A percentile compares a stretch with the other conserved stretches of the same genome.
Conservation (phyloP, 2,797 vertebrate species). For the Euthynnus affinis region DNA sequence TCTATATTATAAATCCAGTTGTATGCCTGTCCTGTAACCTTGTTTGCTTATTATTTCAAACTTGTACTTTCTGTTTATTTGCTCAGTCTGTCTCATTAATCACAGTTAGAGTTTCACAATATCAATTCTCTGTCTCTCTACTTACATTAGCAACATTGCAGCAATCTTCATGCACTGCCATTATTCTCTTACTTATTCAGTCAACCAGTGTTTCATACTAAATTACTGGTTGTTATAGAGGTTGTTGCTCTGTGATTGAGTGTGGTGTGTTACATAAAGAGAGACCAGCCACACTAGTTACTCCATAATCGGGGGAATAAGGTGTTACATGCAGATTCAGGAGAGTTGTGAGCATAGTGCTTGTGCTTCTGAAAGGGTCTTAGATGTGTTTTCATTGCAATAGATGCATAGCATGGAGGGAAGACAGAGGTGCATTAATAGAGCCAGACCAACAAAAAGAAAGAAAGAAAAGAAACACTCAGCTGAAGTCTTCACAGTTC, state of each 20-base stretch:
- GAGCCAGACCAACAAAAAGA: neutral
- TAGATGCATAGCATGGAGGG: slow-evolving; percentile 15
- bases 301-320: slow-evolving; percentile 21
- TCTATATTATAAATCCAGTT: neutral
- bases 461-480: neutral
- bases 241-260: slow-evolving; percentile 45
- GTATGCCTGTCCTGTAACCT: neutral
- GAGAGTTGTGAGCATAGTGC: slow-evolving; percentile 5
- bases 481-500: neutral
- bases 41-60: neutral
- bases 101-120: neutral
- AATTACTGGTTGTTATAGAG: slow-evolving; percentile 35
- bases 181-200: slow-evolving; percentile 18
- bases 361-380: slow-evolving; percentile 33
- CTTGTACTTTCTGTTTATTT: neutral
- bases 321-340: slow-evolving; percentile 39
- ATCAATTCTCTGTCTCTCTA: neutral
- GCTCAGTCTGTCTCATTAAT: neutral
- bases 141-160: neutral
- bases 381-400: slow-evolving; percentile 14
- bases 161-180: slow-evolving; percentile 10
- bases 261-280: slow-evolving; percentile 19
- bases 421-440: slow-evolving; percentile 24
- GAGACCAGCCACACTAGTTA: slow-evolving; percentile 11
- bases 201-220: slow-evolving; percentile 22